These are phyloP conservation scores for Adela reaumurella DNA, from an alignment of 2,888 invertebrate species.

Conservation along the genomic window DNA sequence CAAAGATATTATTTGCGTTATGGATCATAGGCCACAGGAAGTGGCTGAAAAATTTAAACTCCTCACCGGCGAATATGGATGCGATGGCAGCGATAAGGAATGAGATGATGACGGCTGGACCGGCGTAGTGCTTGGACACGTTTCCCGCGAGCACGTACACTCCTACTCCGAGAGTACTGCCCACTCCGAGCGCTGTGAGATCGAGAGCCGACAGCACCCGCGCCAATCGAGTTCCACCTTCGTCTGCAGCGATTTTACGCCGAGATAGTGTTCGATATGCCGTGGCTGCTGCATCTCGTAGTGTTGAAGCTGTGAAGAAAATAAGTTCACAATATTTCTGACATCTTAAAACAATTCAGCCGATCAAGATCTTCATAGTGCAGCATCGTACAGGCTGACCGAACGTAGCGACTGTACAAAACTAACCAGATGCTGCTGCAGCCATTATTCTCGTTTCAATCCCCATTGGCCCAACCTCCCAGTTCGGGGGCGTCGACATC, in stretches of 20 bases:
- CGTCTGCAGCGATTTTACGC: conserved; percentile 39
- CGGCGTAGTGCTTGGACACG: conserved; percentile 76
- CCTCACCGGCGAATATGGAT: conserved; percentile 80
- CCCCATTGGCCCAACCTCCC: too few species aligned
- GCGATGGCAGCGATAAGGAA: conserved; percentile 88
- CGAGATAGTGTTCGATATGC: conserved; percentile 39
- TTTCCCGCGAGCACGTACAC: conserved; percentile 87
- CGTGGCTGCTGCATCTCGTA: conserved; percentile 6
- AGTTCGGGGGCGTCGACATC: too few species aligned
- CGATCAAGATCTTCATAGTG: too few species aligned
- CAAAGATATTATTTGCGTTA: too few species aligned
- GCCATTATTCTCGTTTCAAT: too few species aligned
- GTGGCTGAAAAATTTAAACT: too few species aligned
- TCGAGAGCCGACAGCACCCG: conserved; percentile 78
- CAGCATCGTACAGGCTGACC: too few species aligned
- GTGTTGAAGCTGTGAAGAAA: background rate
- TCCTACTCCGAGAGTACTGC: conserved; percentile 84
- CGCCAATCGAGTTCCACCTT: conserved; percentile 52
- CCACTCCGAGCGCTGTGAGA: conserved; percentile 78
- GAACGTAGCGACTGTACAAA: too few species aligned
- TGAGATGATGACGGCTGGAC: conserved; percentile 82
- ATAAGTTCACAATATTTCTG: too few species aligned
- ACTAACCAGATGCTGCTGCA: too few species aligned
- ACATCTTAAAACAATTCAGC: too few species aligned
- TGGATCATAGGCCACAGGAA: background rate